Evolutionary conservation across 1,140 invertebrate species (phyloP).

Genomic region (Zaprionus nigranus): DNA sequence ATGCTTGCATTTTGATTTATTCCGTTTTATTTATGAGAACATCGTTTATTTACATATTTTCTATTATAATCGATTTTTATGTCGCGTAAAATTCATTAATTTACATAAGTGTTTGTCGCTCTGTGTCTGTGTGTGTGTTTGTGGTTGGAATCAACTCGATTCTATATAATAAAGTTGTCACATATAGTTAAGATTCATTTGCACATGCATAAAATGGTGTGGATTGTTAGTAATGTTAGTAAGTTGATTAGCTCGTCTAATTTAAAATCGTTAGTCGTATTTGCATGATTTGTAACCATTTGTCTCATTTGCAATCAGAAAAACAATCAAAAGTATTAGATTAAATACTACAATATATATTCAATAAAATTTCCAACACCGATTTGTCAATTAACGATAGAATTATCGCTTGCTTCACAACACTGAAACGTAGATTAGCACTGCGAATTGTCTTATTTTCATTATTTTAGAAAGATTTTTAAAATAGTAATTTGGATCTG

Average conservation of each 20-base stretch:
- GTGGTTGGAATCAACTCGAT: slow-evolving; percentile 42
- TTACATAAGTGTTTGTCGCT: slow-evolving; percentile 37
- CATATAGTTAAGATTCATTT: slow-evolving; percentile 34
- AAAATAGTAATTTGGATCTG: not conserved
- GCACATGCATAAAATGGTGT: slow-evolving; percentile 35
- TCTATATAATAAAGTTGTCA: slow-evolving; percentile 22
- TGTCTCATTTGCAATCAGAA: slow-evolving; percentile 5
- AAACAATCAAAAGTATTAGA: slow-evolving; percentile 3
- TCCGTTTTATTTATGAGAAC: slow-evolving; percentile 56
- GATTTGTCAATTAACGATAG: slow-evolving; percentile 2
- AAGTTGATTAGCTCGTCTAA: slow-evolving; percentile 45
- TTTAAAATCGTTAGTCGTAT: slow-evolving; percentile 65
- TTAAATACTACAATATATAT: slow-evolving; percentile 16
- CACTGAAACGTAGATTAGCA: not conserved
- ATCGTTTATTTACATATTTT: slow-evolving; percentile 69
- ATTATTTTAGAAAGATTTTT: not conserved
- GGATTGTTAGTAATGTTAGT: slow-evolving; percentile 29
- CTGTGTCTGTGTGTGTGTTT: slow-evolving; percentile 9
- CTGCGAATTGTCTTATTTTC: not conserved
- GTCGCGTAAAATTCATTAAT: slow-evolving; percentile 52
- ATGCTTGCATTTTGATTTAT: slow-evolving; percentile 37
- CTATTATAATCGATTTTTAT: slow-evolving; percentile 28
- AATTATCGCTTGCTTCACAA: not conserved
- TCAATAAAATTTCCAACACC: not conserved
- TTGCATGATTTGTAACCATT: slow-evolving; percentile 62